Evolutionary conservation across 2,797 vertebrate species (phyloP).

Genomic region (Epinephelus awoara): DNA sequence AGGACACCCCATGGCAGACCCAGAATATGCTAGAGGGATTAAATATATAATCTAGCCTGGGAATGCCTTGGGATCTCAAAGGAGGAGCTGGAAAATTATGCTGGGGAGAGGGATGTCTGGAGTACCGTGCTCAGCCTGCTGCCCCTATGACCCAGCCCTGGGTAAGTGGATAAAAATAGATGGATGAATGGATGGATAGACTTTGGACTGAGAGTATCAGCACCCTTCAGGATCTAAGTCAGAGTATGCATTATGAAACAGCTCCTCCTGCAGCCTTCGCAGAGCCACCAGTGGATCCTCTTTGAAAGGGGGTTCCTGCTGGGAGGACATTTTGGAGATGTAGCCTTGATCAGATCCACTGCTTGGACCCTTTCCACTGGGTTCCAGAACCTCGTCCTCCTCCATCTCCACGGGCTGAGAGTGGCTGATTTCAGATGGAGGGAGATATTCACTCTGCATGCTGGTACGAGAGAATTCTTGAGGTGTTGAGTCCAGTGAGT

Average conservation of each 20-base stretch:
- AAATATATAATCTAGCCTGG: too few species aligned
- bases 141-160: too few species aligned
- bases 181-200: too few species aligned
- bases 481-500: constrained; percentile 17
- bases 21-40: too few species aligned
- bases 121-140: too few species aligned
- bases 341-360: constrained; percentile 94
- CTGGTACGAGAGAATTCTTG: constrained; percentile 24
- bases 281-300: constrained; percentile 82
- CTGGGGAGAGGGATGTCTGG: too few species aligned
- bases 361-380: constrained; percentile 83
- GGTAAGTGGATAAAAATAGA: too few species aligned
- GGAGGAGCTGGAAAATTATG: too few species aligned
- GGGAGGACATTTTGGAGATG: constrained; percentile 88
- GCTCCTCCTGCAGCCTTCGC: constrained; percentile 85
- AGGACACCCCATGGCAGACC: too few species aligned
- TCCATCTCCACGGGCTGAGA: constrained; percentile 64
- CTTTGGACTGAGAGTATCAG: background rate
- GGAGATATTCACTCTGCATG: constrained; percentile 13
- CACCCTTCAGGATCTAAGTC: constrained; percentile 37
- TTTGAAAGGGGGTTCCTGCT: constrained; percentile 68
- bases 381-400: constrained; percentile 59
- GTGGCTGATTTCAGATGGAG: background rate
- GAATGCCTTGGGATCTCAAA: too few species aligned
- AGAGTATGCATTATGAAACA: constrained; percentile 56